Percentiles rank a stretch among this genome's conserved stretches.
Evolutionary conservation across 2,888 invertebrate genomes (phyloP).

Genomic region (Molanna angustata): DNA sequence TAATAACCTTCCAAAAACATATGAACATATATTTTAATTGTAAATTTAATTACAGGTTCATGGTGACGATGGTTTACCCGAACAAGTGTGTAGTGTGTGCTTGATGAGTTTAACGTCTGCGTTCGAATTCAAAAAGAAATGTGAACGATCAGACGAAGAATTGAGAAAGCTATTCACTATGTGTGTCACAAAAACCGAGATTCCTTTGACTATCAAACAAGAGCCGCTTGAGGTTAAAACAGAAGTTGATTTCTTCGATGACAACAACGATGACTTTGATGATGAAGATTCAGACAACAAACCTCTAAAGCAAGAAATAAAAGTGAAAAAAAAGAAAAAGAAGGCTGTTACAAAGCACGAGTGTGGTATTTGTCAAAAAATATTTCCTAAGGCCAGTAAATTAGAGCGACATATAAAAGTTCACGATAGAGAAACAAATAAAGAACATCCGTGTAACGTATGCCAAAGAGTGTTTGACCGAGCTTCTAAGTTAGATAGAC

Average conservation of each 20-base stretch:
- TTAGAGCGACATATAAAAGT: slow-evolving; percentile 24
- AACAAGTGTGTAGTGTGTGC: slow-evolving; percentile 27
- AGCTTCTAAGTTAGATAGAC: slow-evolving; percentile 30
- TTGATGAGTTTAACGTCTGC: slow-evolving; percentile 20
- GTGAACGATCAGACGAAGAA: slow-evolving; percentile 24
- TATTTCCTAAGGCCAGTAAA: slow-evolving; percentile 28
- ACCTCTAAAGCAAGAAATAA: slow-evolving; percentile 18
- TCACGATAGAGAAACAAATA: slow-evolving; percentile 20
- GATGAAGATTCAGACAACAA: slow-evolving; percentile 28
- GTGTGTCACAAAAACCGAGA: slow-evolving; percentile 13
- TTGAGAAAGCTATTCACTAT: slow-evolving; percentile 19
- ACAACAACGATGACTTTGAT: slow-evolving; percentile 27
- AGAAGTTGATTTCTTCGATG: slow-evolving; percentile 20
- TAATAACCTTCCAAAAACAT: neutral
- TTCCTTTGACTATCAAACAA: slow-evolving; percentile 23
- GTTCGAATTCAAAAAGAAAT: slow-evolving; percentile 27
- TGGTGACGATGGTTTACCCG: slow-evolving; percentile 28
- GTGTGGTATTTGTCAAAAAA: slow-evolving; percentile 25
- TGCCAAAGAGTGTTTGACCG: slow-evolving; percentile 30
- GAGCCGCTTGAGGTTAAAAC: slow-evolving; percentile 30
- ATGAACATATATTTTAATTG: neutral
- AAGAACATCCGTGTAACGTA: slow-evolving; percentile 27
- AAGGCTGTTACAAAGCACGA: slow-evolving; percentile 17
- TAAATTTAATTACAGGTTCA: slow-evolving; percentile 17
- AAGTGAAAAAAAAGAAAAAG: slow-evolving; percentile 28